Base-by-base conservation (phyloP, 2,888 invertebrate species). In the Salticus scenicus region DNA sequence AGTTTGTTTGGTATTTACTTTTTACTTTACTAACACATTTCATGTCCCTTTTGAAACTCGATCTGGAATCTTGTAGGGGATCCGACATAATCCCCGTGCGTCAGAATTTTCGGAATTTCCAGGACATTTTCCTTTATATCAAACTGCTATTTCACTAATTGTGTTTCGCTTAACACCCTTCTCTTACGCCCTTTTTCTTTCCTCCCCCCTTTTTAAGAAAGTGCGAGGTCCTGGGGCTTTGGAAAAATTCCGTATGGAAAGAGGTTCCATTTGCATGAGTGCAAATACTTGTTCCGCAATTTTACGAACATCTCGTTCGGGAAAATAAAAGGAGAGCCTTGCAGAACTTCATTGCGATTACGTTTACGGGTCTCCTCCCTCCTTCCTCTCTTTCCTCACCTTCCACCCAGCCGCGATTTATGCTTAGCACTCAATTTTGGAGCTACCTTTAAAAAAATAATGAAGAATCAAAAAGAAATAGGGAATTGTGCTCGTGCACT, bases 201-300 rank as follows among this genome's bases (percentile, higher is more conserved):
- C 42, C 10, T 14, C 17, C n/a, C 42, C 17, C 17, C n/a, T 14
- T 17, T 47, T 17, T 47, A 17, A 47, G 42, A 47, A 47, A 47
- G 17, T 7, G 17, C 10, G 10, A 17, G 42, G 17, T 2, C 42
- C 42, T 17, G 10, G 1, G 17, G 17, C 42, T 47, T 7, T 14
- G 4, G 10, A 47, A 47, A 47, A 47, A 17, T 47, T 47, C 42
- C 10, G 42, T 10, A 14, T 12, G 17, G 42, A 14, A 17, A 14
- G 42, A 10, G 42, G 42, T 51, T 66, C 70, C 76, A 83, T 83
- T 83, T 83, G 67, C 83, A 72, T 72, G 76, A 83, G 83, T 83
- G 83, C 83, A 77, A 83, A 76, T 83, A 27, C 83, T 72, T 83
- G 83, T 83, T 67, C 66, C 66, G 69, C 33, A 69, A 81, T 74